Conservation (phyloP, 2,888 invertebrate genomes). For the Anthophora plumipes region DNA sequence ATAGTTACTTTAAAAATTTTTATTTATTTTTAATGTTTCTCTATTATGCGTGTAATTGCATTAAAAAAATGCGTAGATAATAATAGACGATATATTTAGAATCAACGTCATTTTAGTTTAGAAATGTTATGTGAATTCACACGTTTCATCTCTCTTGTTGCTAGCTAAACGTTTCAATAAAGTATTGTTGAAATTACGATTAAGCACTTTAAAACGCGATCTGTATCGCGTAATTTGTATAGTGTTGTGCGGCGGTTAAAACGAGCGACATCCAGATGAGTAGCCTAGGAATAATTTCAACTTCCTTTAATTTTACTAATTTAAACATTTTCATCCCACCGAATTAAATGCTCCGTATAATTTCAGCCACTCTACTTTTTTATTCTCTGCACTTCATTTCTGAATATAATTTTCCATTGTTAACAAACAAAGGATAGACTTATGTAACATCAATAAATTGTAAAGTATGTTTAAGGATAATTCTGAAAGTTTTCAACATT, state of each 20-base stretch:
- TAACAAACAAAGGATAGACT: background rate
- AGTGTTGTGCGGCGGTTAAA: slow-evolving; percentile 16
- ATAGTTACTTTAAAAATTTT: too few relatives aligned
- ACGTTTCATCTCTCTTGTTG: slow-evolving; percentile 10
- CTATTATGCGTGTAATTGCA: too few relatives aligned
- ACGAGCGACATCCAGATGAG: slow-evolving; percentile 17
- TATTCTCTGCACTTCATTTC: background rate
- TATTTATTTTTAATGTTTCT: too few relatives aligned
- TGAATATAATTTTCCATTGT: background rate
- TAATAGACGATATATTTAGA: background rate
- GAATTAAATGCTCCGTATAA: background rate
- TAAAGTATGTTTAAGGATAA: background rate
- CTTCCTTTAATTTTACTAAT: slow-evolving; percentile 22
- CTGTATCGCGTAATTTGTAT: slow-evolving; percentile 1
- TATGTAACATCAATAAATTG: too few relatives aligned
- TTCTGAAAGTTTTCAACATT: background rate
- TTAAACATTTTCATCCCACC: background rate
- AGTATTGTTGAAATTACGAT: slow-evolving; percentile 32
- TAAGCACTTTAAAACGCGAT: slow-evolving; percentile 21
- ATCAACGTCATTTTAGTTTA: background rate
- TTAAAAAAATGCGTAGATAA: too few relatives aligned
- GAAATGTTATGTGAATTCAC: background rate
- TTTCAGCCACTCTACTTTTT: background rate
- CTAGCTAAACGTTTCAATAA: slow-evolving; percentile 12
- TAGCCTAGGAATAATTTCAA: slow-evolving; percentile 9